A percentile compares a stretch with the other conserved stretches of the same genome.
Evolutionary conservation across 2,888 invertebrate species (phyloP).

Genomic region (Adineta ricciae): DNA sequence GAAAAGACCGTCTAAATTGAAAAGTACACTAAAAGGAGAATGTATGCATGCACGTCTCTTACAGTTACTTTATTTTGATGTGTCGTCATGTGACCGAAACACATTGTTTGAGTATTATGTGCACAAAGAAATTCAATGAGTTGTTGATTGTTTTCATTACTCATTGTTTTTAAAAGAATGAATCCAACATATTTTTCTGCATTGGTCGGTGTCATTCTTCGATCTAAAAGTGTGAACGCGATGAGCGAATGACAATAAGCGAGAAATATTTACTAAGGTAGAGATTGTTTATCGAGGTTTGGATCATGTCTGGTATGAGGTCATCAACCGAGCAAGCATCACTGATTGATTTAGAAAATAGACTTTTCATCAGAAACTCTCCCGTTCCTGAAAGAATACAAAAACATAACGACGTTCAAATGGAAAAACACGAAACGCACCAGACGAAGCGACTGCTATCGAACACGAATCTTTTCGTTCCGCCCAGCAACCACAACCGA

Average conservation of each 20-base stretch:
- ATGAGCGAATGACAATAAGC: no score
- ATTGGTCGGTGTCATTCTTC: not conserved
- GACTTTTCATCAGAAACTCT: constrained; percentile 29
- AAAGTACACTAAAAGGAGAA: not conserved
- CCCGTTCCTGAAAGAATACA: constrained; percentile 22
- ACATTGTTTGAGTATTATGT: constrained; percentile 32
- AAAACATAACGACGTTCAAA: not conserved
- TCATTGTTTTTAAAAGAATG: not conserved
- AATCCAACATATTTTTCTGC: constrained; percentile 22
- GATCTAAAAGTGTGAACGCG: no score
- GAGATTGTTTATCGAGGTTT: constrained; percentile 2
- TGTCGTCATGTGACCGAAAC: constrained; percentile 26
- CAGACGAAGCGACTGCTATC: not conserved
- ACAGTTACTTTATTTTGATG: not conserved
- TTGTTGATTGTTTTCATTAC: not conserved
- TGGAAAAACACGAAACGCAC: not conserved
- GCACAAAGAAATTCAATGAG: constrained; percentile 29
- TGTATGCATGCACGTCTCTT: not conserved
- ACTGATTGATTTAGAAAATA: constrained; percentile 31
- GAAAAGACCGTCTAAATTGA: constrained; percentile 20
- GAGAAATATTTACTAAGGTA: constrained; percentile 30
- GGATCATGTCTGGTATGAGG: not conserved
- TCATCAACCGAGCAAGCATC: constrained; percentile 10
- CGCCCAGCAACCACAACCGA: constrained; percentile 32
- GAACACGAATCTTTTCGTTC: constrained; percentile 22